Evolutionary conservation across 2,888 invertebrate genomes (phyloP), one percentile per base, ranked within the genome.

Genomic region (Lithosia quadra): DNA sequence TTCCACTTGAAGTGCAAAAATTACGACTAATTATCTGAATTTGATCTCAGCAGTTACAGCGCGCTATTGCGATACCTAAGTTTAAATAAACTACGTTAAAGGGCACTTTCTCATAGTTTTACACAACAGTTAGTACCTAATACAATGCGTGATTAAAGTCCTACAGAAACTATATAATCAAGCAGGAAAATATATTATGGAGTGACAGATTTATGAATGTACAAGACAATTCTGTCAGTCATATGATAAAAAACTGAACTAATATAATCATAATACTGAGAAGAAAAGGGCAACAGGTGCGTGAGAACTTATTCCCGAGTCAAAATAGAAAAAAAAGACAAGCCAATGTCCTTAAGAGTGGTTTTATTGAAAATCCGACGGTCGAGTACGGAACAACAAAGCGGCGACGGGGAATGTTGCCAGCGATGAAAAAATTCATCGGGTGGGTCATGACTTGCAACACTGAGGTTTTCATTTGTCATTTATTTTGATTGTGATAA

Each of bases 401-500:
- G 91, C 90, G 86, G 83, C 86, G 87, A 87, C 85, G 88, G 85
- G 71, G 90, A 91, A 90, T 89, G 90, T 90, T 89, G 87, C 86
- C 84, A 85, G 84, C 83, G 84, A 88, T 80, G 74, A 89, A 90
- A 92, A 91, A 88, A 89, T 86, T 86, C 83, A 79, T 72, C 74
- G 73, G 71, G 67, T 77, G 72, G 79, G 81, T 85, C 87, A 86
- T 95, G 95, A 95, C 95, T 95, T 95, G 95, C 95, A 91, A 89
- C 86, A 88, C 84, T 85, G 86, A 82, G 87, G 88, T 91, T 94
- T 94, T 91, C 95, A 95, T 95, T 92, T 95, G 95, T 95, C 95
- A 95, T 95, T 94, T 95, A 94, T 95, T 95, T 94, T 95, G 95
- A 95, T 95, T 95, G 94, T 94, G 92, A 91, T 94, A 93, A 94